phyloP scores from a whole-genome alignment of 2,888 invertebrate genomes.

The Drosophila mimica region DNA sequence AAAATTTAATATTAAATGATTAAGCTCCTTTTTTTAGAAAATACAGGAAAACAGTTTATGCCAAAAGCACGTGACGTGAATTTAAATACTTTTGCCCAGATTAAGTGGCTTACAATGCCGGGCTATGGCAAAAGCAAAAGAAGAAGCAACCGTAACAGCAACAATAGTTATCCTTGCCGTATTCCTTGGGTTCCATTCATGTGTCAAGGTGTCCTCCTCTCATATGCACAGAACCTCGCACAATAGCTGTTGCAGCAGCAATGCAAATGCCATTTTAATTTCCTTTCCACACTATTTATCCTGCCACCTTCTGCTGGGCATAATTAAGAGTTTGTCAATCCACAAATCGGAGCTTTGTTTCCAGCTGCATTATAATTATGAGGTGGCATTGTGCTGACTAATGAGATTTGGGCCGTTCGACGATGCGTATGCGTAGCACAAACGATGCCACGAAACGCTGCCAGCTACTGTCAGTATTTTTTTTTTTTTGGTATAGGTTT shows the following conservation, averaged over 20 bases:
- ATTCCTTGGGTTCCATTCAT: constrained; percentile 46
- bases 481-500: constrained; percentile 9
- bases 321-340: constrained; percentile 55
- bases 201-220: constrained; percentile 69
- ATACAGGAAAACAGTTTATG: neutral
- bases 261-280: constrained; percentile 56
- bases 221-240: constrained; percentile 39
- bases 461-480: constrained; percentile 27
- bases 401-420: constrained; percentile 55
- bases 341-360: constrained; percentile 5
- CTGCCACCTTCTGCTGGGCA: neutral
- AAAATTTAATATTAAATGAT: constrained; percentile 19
- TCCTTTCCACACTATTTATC: constrained; percentile 12
- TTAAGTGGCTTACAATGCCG: constrained; percentile 63
- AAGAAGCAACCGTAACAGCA: neutral
- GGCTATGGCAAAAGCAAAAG: constrained; percentile 2
- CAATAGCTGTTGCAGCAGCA: constrained; percentile 26
- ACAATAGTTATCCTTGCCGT: constrained; percentile 15
- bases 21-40: constrained; percentile 30
- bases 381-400: constrained; percentile 33
- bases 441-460: constrained; percentile 10
- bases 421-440: constrained; percentile 61
- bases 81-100: constrained; percentile 38
- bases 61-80: constrained; percentile 40
- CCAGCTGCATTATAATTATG: constrained; percentile 54